Percentiles rank a stretch among this genome's conserved stretches.
Evolutionary conservation across 2,113 vertebrate genomes (phyloP).

Genomic region (Syngnathus floridae): DNA sequence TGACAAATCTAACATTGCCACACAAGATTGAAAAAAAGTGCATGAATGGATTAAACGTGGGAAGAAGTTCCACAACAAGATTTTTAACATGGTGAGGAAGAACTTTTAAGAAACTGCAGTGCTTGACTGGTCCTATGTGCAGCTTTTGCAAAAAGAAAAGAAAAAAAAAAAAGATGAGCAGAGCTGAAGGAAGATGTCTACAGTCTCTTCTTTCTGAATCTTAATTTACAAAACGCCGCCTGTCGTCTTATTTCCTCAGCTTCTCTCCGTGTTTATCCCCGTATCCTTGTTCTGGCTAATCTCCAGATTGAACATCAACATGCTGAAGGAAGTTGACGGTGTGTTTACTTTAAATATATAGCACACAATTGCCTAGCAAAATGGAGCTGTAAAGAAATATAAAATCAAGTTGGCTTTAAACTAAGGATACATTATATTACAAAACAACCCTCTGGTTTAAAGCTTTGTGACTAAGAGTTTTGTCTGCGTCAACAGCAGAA

Average conservation of each 20-base stretch:
- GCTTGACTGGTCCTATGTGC: constrained; percentile 2
- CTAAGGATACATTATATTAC: background rate
- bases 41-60: background rate
- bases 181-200: constrained; percentile 23
- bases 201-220: constrained; percentile 27
- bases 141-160: background rate
- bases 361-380: constrained; percentile 6
- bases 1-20: constrained; percentile 24
- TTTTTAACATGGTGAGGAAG: background rate
- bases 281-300: constrained; percentile 43
- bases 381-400: background rate
- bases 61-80: background rate
- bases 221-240: constrained; percentile 39
- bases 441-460: background rate
- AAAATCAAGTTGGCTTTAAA: background rate
- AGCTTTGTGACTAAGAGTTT: no score
- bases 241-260: constrained; percentile 32
- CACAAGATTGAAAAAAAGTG: constrained; percentile 5
- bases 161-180: constrained; percentile 2
- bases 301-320: constrained; percentile 38
- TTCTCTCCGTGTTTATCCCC: constrained; percentile 28
- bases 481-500: no score
- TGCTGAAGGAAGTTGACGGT: constrained; percentile 11
- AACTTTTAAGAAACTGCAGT: background rate
- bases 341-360: constrained; percentile 16